Evolutionary conservation across 2,797 vertebrate genomes (phyloP), one percentile per base, ranked within the genome.

Genomic region (Pristis pectinata): DNA sequence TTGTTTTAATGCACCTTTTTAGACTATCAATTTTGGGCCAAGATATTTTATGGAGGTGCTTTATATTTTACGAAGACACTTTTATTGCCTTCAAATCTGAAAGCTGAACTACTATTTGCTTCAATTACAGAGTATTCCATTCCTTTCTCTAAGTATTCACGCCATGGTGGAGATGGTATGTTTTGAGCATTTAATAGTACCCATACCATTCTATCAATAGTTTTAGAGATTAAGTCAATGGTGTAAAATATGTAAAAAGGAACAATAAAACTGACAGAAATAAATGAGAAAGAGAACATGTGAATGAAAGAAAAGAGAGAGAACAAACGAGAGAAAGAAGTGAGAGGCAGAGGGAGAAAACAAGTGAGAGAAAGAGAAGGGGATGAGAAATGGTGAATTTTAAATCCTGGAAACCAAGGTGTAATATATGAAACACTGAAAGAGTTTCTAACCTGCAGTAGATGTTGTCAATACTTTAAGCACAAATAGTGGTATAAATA

Each of bases 401-500:
- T 30, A 76, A 72, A 76, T 76, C 2, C 19, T 49, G 30, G 22
- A 76, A 24, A 37, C 34, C n/a, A 89, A n/a, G 24, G 15, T 15
- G 4, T 22, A 93, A 70, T 70, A 30, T 70, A 3, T 72, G 24
- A 72, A 93, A 3, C 41, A 17, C 27, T 64, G 19, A 70, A 93
- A 13, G 7, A 3, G 67, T 94, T 76, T 30, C 92, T 94, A 94
- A 94, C 92, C 92, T 94, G 92, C 92, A 94, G 27, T 56, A 53
- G 92, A 30, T 76, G 92, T 34, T 49, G 70, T 94, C 70, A 94
- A 34, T 53, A 34, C 30, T 10, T 70, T 70, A 76, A 94, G 92
- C 37, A 94, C 70, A 76, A 76, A 53, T 49, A 94, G 92, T 6
- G 92, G 92, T 49, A 94, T 53, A 30, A 94, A 15, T 10, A 94